These are phyloP conservation scores for Drosophila pallidifrons DNA, from an alignment of 1,140 invertebrate species.

Conservation along the genomic window DNA sequence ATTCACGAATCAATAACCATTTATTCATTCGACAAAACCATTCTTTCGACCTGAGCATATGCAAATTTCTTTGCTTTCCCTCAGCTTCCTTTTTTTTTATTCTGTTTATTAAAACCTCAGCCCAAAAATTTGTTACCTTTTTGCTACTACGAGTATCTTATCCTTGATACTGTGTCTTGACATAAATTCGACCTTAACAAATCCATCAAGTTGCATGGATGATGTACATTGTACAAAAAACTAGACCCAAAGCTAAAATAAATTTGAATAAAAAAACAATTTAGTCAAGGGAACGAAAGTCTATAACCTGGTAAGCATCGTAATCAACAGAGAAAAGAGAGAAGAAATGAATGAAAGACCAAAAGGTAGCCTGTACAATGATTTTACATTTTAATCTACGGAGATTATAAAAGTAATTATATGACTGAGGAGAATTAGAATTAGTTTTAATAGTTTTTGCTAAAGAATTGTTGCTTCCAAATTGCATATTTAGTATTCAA, in stretches of 20 bases:
- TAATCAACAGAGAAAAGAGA: constrained; percentile 27
- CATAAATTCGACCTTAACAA: constrained; percentile 17
- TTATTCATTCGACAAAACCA: constrained; percentile 4
- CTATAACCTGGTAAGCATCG: constrained; percentile 17
- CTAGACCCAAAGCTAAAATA: constrained; percentile 16
- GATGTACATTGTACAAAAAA: constrained; percentile 10
- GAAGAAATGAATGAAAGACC: not conserved
- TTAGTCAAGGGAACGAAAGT: constrained; percentile 31
- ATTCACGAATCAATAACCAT: constrained; percentile 16
- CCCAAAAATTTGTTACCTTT: constrained; percentile 49
- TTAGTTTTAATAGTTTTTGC: no score
- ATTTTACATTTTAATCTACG: no score
- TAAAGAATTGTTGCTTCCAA: no score
- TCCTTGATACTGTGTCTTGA: constrained; percentile 1
- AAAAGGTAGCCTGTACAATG: not conserved
- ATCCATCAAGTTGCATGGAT: constrained; percentile 43
- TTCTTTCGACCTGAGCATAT: constrained; percentile 37
- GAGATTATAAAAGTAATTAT: no score
- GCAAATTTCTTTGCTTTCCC: constrained; percentile 45
- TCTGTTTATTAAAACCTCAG: constrained; percentile 15
- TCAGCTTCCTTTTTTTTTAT: not conserved
- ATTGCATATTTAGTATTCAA: no score
- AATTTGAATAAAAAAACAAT: constrained; percentile 81
- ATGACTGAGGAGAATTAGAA: no score
- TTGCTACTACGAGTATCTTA: not conserved